Base-by-base conservation (phyloP, 2,888 invertebrate genomes). In the Eristalis pertinax region DNA sequence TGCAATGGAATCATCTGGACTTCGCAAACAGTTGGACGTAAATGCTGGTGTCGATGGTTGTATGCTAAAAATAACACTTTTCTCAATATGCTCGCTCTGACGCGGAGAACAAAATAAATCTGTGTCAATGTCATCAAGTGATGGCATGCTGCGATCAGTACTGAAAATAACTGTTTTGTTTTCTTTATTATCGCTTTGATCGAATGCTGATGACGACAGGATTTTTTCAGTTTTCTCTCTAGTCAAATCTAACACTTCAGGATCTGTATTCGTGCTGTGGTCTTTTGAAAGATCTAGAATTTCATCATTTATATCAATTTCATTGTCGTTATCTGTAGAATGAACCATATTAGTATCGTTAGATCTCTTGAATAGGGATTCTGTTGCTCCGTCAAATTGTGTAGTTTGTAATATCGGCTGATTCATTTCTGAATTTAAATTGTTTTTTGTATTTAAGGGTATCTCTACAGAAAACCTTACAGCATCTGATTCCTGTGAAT, bases 61-160 rank as follows among this genome's bases (percentile, higher is more conserved):
- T 35, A 58, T 78, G 63, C 86, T 83, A 41, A 83, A 86, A 15
- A 83, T 65, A 43, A 86, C 19, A 15, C 58, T 70, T 22, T 60
- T 73, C 2, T 76, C 68, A 19, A 64, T 26, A 29, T 22, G 32
- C 4, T 63, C 63, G 4, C 8, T 19, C 7, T 19, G 67, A 19
- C 75, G 26, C 29, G 78, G 62, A 32, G 67, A 75, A 26, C 43
- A 50, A 72, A 82, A 83, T 56, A 83, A 63, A 7, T 75, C 67
- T 13, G 11, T 76, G 2, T 70, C 78, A 43, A 72, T 67, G 19
- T 82, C 73, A 65, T 85, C 81, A 2, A 86, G 78, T 1, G 75
- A 58, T 63, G 86, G 86, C 86, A 86, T 86, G 75, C 26, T 78
- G n/a, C 70, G 86, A 11, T 24, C 50, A 7, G 78, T 79, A 35